A percentile compares a stretch with the other conserved stretches of the same genome.
phyloP scores from a whole-genome alignment of 2,797 vertebrate species.

The Pelodytes ibericus region DNA sequence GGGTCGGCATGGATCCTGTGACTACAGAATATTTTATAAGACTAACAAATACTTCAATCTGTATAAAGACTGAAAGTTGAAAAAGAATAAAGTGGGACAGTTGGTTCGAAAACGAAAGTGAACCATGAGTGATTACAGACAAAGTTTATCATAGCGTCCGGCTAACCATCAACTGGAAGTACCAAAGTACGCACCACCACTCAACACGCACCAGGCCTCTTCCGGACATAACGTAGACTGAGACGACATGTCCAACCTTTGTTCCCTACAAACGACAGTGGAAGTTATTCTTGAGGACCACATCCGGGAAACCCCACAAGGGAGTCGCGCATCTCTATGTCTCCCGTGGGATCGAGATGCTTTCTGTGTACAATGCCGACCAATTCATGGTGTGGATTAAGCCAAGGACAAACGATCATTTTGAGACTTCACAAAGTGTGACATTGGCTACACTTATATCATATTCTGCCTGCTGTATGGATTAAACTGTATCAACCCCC shows the following conservation, averaged over 20 bases:
- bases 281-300: constrained; percentile 32
- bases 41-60: constrained; percentile 65
- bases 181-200: constrained; percentile 71
- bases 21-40: constrained; percentile 65
- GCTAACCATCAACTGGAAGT: constrained; percentile 63
- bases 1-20: constrained; percentile 61
- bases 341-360: neutral
- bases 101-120: constrained; percentile 70
- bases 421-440: constrained; percentile 62
- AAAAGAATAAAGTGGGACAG: constrained; percentile 64
- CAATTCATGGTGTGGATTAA: neutral
- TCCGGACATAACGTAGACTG: neutral
- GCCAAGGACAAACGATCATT: constrained; percentile 60
- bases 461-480: constrained; percentile 81
- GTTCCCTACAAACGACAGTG: constrained; percentile 58
- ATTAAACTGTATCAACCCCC: constrained; percentile 71
- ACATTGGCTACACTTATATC: constrained; percentile 61
- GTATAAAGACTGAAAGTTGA: constrained; percentile 67
- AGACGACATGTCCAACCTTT: constrained; percentile 58
- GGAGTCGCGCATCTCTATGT: neutral
- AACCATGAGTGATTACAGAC: constrained; percentile 75
- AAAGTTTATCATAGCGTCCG: constrained; percentile 64
- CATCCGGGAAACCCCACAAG: constrained; percentile 8
- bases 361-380: neutral
- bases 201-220: constrained; percentile 10